Base-by-base conservation (phyloP, 2,888 invertebrate species). In the Sthenelais limicola region DNA sequence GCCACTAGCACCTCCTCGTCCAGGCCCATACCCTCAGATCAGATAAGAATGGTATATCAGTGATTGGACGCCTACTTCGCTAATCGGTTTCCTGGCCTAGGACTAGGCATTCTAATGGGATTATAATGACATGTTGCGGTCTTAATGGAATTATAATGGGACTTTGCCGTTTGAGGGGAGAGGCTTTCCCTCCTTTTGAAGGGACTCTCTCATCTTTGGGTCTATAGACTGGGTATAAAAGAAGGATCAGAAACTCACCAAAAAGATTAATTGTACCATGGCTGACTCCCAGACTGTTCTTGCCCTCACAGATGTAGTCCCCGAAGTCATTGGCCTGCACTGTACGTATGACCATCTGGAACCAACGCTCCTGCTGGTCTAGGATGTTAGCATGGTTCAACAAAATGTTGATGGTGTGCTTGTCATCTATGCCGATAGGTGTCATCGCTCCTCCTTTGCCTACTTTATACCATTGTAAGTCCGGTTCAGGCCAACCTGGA, bases 321-420 rank as follows among this genome's bases (percentile, higher is more conserved):
- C 82, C 82, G 76, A 78, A 84, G 74, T 85, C 83, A 66, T 84
- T 84, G 35, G 85, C 84, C 68, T 81, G 80, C 1, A 86, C 84
- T 33, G 84, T 82, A 48, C 82, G 81, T 9, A 86, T 82, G 38
- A 81, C 77, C 12, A 86, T 77, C 30, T 83, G 81, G 71, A 83
- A 83, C 84, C 84, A 84, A 18, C 75, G 43, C 43, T 77, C 77
- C 38, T 74, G 54, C 4, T 71, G 74, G 12, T 49, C 68, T 15
- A 77, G 67, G 7, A 75, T 68, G 35, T 77, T 74, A 43, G 77
- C 78, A 54, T 77, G 77, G 66, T 77, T 77, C n/a, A 78, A 73
- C n/a, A 78, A 72, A 43, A 77, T 77, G 74, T 78, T 78, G 43
- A 78, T 49, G 15, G 73, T 73, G 47, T 74, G 72, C 43, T 74